Evolutionary conservation across 2,888 invertebrate genomes (phyloP), one percentile per base, ranked within the genome.

Genomic region (Lithophane socia): DNA sequence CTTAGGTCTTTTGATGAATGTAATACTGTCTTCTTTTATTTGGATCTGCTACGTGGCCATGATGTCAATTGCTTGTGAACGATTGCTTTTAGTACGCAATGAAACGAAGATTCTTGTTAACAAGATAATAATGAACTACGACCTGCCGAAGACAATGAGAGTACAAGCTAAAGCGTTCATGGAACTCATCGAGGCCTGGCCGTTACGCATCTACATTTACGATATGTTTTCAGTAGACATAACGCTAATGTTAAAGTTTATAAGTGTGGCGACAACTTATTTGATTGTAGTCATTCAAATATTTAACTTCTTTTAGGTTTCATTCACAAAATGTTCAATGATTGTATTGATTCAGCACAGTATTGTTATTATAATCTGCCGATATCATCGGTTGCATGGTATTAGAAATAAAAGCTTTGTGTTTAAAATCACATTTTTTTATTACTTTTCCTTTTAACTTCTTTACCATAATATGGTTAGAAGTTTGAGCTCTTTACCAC

Each of bases 211-310:
- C 12, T 90, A 86, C 54, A 88, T 93, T 7, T 95, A 93, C 64
- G 92, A 94, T 70, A 94, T 95, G 94, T 93, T 95, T 80, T 90
- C 92, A 9, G 90, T 96, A 3, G 94, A 96, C 80, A 91, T 95
- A 49, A 93, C 93, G 1, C 83, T 96, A 8, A 92, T 95, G 87
- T 86, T 95, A 13, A 95, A 94, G 73, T 95, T 95, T 80, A 91
- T 95, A 60, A 94, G 94, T 82, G 92, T 95, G 5, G 92, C 94
- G 37, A 94, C 95, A 0, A 94, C 95, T 3, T 95, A 94, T 84
- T 90, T 95, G 68, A 94, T 95, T 86, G 91, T 95, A 56, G 92
- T 94, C 42, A 92, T 95, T 83, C 95, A 96, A 88, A 87, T 94
- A 60, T 92, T 92, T 71, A 93, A 94, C 83, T 92, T 75, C 70